Conservation (phyloP, 2,888 invertebrate species). For the Pollenia angustigena region DNA sequence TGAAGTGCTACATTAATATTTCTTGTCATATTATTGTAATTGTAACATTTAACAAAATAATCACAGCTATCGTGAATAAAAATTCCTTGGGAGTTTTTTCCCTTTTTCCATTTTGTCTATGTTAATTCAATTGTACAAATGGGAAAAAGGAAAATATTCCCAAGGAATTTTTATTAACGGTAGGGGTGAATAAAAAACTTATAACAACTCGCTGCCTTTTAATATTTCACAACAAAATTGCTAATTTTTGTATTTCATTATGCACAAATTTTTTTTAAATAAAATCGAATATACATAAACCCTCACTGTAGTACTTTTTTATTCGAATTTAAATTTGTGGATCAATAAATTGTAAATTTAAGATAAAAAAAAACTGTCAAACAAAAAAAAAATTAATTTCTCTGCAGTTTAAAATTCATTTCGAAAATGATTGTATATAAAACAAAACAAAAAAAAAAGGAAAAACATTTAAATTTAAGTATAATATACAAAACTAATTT, state of each 20-base stretch:
- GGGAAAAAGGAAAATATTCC: too few relatives aligned
- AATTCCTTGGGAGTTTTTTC: too few relatives aligned
- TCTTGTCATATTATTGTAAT: too few relatives aligned
- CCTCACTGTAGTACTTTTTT: background rate
- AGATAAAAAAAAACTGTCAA: background rate
- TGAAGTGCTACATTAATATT: too few relatives aligned
- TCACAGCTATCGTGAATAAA: too few relatives aligned
- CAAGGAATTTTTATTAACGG: too few relatives aligned
- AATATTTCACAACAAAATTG: background rate
- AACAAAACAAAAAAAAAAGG: background rate
- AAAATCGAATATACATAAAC: background rate
- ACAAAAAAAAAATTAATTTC: background rate
- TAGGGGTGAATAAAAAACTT: too few relatives aligned
- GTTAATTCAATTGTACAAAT: too few relatives aligned
- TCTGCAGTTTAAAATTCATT: slow-evolving; percentile 18
- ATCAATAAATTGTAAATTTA: slow-evolving; percentile 26
- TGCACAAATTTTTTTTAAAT: background rate
- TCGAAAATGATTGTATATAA: slow-evolving; percentile 13
- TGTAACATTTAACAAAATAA: too few relatives aligned
- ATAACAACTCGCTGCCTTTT: too few relatives aligned
- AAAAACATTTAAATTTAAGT: background rate
- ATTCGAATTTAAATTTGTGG: slow-evolving; percentile 30
- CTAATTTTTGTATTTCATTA: background rate
- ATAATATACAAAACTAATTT: background rate
- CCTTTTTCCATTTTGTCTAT: too few relatives aligned